Percentiles rank a stretch among this genome's conserved stretches.
Evolutionary conservation across 2,888 invertebrate species (phyloP).

Genomic region (Tenthredo distinguenda): DNA sequence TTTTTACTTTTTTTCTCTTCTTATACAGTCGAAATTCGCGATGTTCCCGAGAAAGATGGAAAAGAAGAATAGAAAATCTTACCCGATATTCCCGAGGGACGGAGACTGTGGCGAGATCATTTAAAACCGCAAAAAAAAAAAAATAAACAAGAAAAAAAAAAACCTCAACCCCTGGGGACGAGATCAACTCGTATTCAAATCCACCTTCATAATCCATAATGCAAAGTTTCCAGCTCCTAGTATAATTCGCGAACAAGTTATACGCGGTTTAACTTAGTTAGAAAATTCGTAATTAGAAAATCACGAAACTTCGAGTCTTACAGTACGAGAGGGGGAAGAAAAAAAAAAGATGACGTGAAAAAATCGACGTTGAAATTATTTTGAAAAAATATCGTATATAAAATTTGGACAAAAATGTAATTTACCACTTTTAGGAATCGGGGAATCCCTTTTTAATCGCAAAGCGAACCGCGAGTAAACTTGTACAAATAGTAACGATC

Average conservation of each 20-base stretch:
- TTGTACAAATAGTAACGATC: slow-evolving; percentile 33
- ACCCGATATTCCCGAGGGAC: not conserved
- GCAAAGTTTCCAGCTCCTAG: slow-evolving; percentile 36
- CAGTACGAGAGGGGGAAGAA: not conserved
- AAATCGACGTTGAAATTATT: not conserved
- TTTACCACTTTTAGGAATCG: not conserved
- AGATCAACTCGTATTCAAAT: slow-evolving; percentile 44
- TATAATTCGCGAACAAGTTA: slow-evolving; percentile 19
- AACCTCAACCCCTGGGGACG: slow-evolving; percentile 1
- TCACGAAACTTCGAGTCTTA: not conserved
- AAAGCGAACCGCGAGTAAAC: not conserved
- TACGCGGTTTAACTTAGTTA: not conserved
- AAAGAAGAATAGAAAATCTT: not conserved
- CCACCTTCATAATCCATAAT: slow-evolving; percentile 38
- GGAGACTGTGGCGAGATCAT: not conserved
- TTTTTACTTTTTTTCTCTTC: not conserved
- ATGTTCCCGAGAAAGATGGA: not conserved
- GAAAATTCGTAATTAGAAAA: not conserved
- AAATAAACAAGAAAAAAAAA: not conserved
- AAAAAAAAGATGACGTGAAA: not conserved
- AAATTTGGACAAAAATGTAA: not conserved
- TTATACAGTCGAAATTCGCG: not conserved
- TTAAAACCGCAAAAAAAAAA: not conserved
- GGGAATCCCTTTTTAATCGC: not conserved
- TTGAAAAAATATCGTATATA: not conserved